These are phyloP conservation scores for Indicator maculatus DNA, from an alignment of 2,113 vertebrate genomes.

Conservation along the genomic window DNA sequence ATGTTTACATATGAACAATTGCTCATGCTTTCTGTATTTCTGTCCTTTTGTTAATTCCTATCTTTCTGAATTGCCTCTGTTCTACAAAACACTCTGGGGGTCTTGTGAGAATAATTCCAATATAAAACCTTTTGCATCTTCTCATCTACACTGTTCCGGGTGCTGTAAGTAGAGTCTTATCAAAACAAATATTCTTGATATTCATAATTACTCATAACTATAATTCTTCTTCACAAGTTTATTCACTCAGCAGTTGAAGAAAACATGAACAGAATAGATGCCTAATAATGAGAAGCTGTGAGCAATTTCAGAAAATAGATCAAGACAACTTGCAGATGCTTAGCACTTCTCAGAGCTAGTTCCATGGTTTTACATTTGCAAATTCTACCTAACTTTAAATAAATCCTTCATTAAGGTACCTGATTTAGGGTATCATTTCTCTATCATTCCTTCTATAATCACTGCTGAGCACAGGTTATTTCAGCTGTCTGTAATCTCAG, in stretches of 20 bases:
- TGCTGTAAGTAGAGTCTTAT: background rate
- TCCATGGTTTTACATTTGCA: background rate
- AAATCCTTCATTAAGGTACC: background rate
- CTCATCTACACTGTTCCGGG: background rate
- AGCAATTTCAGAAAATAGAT: background rate
- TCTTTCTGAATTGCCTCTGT: background rate
- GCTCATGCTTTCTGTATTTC: background rate
- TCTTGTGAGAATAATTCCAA: background rate
- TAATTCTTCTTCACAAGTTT: background rate
- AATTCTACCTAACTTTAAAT: background rate
- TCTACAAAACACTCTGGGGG: background rate
- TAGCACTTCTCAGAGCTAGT: background rate
- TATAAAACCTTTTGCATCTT: background rate
- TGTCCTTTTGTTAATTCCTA: background rate
- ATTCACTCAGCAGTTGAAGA: background rate
- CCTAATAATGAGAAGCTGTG: background rate
- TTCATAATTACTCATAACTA: background rate
- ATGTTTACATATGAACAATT: rapidly evolving
- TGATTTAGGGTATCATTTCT: background rate
- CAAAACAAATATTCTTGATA: background rate
- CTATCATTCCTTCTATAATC: background rate
- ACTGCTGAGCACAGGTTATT: background rate
- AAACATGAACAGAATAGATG: background rate
- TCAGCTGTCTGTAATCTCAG: background rate
- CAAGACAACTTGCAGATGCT: background rate